Base-by-base conservation (phyloP, 2,113 vertebrate species). In the Chionomys nivalis region DNA sequence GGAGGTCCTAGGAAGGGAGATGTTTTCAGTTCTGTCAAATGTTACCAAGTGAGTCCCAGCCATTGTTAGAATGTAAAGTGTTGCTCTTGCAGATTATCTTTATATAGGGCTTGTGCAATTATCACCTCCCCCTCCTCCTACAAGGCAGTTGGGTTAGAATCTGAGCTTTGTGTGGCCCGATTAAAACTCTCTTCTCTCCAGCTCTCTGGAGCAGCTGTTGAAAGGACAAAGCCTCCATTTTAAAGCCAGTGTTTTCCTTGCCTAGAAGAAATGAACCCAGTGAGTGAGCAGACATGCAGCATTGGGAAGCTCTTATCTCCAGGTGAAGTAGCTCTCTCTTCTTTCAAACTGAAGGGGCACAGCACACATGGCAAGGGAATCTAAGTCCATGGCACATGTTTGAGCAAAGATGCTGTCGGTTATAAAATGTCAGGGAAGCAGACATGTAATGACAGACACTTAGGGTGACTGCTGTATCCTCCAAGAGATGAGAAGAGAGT, bases 301-400 rank as follows among this genome's bases (percentile, higher is more conserved):
- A 49, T n/a, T 19, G 89, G 97, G 96, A 89, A 94, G 97, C 93
- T 96, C 73, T 91, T 89, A n/a, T 89, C 95, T 82, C 83, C 93
- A 21, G 89, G 81, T 98, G 90, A 98, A 97, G 92, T 86, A 83
- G 96, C 89, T 94, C 44, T 97, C 97, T 97, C 97, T 85, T n/a
- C 93, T 98, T 97, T 96, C 94, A 97, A 72, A 85, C 86, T 93
- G 91, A 94, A 97, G 94, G 96, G 94, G 39, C 93, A 77, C 1
- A 7, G 91, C 70, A 65, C 87, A 97, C 75, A 28, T 55, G 91
- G 87, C 91, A 97, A 96, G 89, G 78, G 94, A 97, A 97, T 96
- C 91, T 98, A 97, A 98, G 98, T 98, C 93, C 90, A 94, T 79
- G 95, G 78, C 81, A 76, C 96, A 97, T 61, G 86, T 94, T 98